A percentile compares a stretch with the other conserved stretches of the same genome.
phyloP scores from a whole-genome alignment of 2,797 vertebrate species.

The Antennarius maculatus region DNA sequence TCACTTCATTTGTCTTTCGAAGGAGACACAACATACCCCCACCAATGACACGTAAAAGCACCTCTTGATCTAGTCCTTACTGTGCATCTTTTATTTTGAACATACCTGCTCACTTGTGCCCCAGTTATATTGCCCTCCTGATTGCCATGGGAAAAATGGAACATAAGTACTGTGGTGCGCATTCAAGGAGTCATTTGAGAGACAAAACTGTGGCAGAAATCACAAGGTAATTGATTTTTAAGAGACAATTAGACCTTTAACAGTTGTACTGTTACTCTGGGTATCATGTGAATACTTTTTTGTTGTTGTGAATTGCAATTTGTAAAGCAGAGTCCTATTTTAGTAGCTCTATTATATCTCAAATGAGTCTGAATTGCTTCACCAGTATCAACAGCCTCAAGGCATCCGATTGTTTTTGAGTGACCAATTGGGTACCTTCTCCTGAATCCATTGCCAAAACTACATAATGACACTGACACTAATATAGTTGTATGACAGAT shows the following conservation, averaged over 20 bases:
- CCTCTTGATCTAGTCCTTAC: no score
- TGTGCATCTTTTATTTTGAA: no score
- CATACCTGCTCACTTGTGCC: no score
- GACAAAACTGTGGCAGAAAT: slow-evolving; percentile 59
- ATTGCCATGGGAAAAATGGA: background rate
- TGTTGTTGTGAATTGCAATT: slow-evolving; percentile 60
- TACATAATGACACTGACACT: slow-evolving; percentile 57
- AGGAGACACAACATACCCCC: no score
- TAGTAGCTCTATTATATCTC: slow-evolving; percentile 27
- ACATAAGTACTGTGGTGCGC: slow-evolving; percentile 34
- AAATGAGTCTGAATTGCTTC: slow-evolving; percentile 48
- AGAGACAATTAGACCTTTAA: slow-evolving; percentile 55
- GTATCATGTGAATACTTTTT: slow-evolving; percentile 56
- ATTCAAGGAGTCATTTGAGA: slow-evolving; percentile 48
- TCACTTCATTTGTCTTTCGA: no score
- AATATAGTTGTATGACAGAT: slow-evolving; percentile 72
- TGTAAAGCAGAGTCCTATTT: slow-evolving; percentile 58
- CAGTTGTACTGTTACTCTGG: slow-evolving; percentile 64
- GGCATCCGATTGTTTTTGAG: slow-evolving; percentile 43
- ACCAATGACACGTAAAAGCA: no score
- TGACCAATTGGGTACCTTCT: slow-evolving; percentile 38
- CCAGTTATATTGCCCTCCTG: no score
- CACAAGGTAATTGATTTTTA: slow-evolving; percentile 70
- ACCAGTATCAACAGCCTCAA: slow-evolving; percentile 37
- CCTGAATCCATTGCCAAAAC: slow-evolving; percentile 46